These are phyloP conservation scores for Drosophila jambulina DNA, from an alignment of 1,140 invertebrate species.

Conservation along the genomic window DNA sequence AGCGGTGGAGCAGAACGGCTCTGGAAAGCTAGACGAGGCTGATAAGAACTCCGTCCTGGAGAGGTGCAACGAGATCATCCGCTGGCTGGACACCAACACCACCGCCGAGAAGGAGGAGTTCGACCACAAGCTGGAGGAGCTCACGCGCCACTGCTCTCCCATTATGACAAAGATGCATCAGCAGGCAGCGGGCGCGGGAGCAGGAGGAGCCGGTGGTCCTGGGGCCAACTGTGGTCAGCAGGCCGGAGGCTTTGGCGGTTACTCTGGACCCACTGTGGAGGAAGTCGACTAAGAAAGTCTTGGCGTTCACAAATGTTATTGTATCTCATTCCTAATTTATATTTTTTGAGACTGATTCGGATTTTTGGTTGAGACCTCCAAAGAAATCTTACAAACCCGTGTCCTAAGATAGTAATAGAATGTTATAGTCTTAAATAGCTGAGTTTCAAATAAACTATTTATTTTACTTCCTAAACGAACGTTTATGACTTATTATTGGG, in stretches of 20 bases:
- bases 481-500: neutral
- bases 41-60: constrained; percentile 88
- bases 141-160: constrained; percentile 86
- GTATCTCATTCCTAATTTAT: neutral
- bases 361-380: constrained; percentile 6
- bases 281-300: constrained; percentile 89
- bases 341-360: neutral
- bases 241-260: constrained; percentile 85
- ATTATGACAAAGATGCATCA: constrained; percentile 86
- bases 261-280: constrained; percentile 88
- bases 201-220: constrained; percentile 73
- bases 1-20: neutral
- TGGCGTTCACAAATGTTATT: neutral
- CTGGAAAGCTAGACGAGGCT: constrained; percentile 68
- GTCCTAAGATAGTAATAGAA: constrained; percentile 3
- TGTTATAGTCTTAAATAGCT: neutral
- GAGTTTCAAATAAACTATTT: constrained; percentile 12
- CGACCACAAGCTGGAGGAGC: constrained; percentile 87
- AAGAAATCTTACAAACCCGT: neutral
- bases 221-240: constrained; percentile 85
- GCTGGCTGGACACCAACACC: constrained; percentile 88
- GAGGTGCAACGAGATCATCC: constrained; percentile 86
- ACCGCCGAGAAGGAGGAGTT: constrained; percentile 87
- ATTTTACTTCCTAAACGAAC: neutral
- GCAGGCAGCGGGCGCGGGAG: neutral